Percentiles rank a stretch among this genome's conserved stretches.
phyloP scores from a whole-genome alignment of 2,113 vertebrate species.

The Passer montanus region DNA sequence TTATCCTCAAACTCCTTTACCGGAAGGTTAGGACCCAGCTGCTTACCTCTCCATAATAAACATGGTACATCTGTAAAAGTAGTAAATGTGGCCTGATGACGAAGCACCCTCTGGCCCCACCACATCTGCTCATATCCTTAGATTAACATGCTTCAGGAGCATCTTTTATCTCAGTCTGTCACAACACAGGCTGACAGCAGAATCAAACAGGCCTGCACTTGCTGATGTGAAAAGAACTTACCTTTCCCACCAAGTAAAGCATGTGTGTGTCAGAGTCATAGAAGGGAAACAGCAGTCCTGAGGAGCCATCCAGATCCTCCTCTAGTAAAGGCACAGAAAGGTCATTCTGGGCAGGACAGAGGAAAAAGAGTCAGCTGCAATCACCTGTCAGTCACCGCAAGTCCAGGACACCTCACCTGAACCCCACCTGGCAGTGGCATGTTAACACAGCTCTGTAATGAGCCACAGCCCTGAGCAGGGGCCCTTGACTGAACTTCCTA shows the following conservation, averaged over 20 bases:
- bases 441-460: neutral
- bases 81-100: neutral
- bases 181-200: neutral
- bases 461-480: neutral
- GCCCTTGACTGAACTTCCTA: neutral
- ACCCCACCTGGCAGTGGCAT: neutral
- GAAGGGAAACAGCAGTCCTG: slow-evolving; percentile 88
- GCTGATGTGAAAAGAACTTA: slow-evolving; percentile 48
- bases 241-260: slow-evolving; percentile 92
- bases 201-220: neutral
- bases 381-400: neutral
- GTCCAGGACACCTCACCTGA: neutral
- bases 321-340: slow-evolving; percentile 86
- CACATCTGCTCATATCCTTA: neutral
- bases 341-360: slow-evolving; percentile 77
- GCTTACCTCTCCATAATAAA: neutral
- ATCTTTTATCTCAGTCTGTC: neutral
- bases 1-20: neutral
- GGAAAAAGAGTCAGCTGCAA: neutral
- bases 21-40: neutral
- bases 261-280: slow-evolving; percentile 89
- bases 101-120: neutral
- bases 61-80: neutral
- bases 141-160: neutral
- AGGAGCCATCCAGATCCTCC: slow-evolving; percentile 89